Base-by-base conservation (phyloP, 2,797 vertebrate genomes). In the Neopelma chrysocephalum region DNA sequence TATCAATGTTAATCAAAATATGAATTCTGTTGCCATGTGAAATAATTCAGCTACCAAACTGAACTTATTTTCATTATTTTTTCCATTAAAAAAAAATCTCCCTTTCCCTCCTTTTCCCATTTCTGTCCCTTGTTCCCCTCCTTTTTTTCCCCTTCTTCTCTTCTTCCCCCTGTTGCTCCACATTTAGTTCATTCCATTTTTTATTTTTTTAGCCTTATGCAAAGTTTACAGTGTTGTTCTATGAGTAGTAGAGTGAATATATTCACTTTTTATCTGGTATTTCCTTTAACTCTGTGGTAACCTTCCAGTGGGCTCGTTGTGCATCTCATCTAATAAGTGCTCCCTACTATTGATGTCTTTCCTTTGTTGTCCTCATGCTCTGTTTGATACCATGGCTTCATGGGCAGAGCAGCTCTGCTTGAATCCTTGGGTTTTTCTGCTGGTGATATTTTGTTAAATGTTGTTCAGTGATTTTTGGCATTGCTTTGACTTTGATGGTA, bases 371-470 rank as follows among this genome's bases (percentile, higher is more conserved):
- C 75, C 38, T 93, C 22, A 4, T 79, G 58, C 54, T 29, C 71
- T 78, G 15, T 81, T 87, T 93, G 83, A 77, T 70, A 81, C 26
- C n/a, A 25, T 1, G 26, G 57, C 61, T 88, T 87, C 88, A 75
- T 62, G 38, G 36, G 29, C 57, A 87, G 71, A 82, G 43, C 10
- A 77, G 45, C 66, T 77, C 80, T 68, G 58, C 87, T 91, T 94
- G 71, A 91, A 85, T 69, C 75, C 91, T 93, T 66, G n/a, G 36
- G 64, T 75, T 94, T 96, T 90, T 87, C 71, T 86, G 31, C 50
- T 92, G 32, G 43, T 86, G 47, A 79, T 96, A 89, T 77, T 94
- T 91, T 61, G 53, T 69, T 93, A 94, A 95, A 90, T 57, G 50
- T 43, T 86, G 45, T 66, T 87, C 64, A 86, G 12, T 83, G 53